Base-by-base conservation (phyloP, 2,888 invertebrate species). In the Esperia sulphurella region DNA sequence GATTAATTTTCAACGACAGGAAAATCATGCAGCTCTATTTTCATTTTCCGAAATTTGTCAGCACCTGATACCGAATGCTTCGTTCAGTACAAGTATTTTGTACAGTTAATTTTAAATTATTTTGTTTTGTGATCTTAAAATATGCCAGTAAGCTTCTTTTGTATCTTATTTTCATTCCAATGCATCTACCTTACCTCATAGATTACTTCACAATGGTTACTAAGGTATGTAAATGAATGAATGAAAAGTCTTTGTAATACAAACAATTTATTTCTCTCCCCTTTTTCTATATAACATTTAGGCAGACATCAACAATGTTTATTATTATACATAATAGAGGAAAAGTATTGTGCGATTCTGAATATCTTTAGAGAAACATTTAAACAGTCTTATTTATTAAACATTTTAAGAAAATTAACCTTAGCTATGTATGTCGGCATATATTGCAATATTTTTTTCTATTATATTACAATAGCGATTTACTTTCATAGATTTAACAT, bases 261-360 rank as follows among this genome's bases (percentile, higher is more conserved):
- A 75, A 78, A 76, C 65, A 67, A 58, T 78, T 79, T 79, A 77
- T 74, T 75, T 65, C 63, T 68, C 67, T 64, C 61, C 64, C 68
- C 66, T 67, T 66, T 68, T 65, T 61, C 63, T 50, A 52, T 55
- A 61, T 71, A 74, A 76, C 71, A 75, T 72, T 71, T 69, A 75
- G 53, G 68, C 76, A 75, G 75, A 77, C 71, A 78, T 74, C 75
- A 78, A 79, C 73, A 73, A 65, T 66, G 60, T 67, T 61, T 65
- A 68, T 63, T 58, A 62, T 63, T 67, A 21, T 21, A 21, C 63
- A 63, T 67, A 75, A 44, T 74, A 79, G 75, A 77, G 76, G 77
- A 72, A 74, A 75, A 78, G 72, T 75, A 75, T 83, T 83, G 82
- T 83, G 82, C 82, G 82, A 74, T 71, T 69, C 66, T 71, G 73